Percentiles rank a stretch among this genome's conserved stretches.
Evolutionary conservation across 2,888 invertebrate species (phyloP).

Genomic region (Adelognathus sp.): DNA sequence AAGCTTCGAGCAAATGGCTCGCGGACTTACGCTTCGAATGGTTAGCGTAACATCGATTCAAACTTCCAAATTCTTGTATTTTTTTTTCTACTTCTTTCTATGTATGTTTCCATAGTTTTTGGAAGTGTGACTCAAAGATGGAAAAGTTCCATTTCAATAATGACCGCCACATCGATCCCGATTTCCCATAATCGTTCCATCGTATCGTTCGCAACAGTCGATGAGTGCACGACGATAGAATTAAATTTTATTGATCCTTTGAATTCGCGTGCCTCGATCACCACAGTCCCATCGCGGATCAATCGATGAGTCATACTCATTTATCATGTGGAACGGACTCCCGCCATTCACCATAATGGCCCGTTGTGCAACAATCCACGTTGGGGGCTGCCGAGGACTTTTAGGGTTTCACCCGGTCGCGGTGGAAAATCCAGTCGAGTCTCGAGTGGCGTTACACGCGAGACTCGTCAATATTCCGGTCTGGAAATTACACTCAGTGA

Average conservation of each 20-base stretch:
- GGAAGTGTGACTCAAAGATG: not conserved
- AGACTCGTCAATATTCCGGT: constrained; percentile 41
- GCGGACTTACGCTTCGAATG: not conserved
- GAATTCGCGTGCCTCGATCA: constrained; percentile 22
- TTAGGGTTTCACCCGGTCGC: constrained; percentile 52
- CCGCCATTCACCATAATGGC: not conserved
- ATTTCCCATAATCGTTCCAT: not conserved
- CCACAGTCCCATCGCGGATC: not conserved
- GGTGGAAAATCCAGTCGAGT: constrained; percentile 35
- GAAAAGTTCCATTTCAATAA: not conserved
- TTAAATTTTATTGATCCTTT: constrained; percentile 50
- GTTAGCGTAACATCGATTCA: not conserved
- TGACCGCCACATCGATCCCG: not conserved
- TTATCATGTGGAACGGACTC: not conserved
- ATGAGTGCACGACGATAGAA: not conserved
- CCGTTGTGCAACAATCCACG: constrained; percentile 51
- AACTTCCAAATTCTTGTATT: not conserved
- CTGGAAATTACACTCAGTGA: not conserved
- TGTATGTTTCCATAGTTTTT: not conserved
- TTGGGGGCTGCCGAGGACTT: constrained; percentile 36
- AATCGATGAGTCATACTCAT: not conserved
- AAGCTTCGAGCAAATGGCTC: constrained; percentile 12
- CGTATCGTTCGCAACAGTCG: not conserved
- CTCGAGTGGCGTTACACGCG: constrained; percentile 32
- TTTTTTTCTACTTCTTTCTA: not conserved